A percentile compares a stretch with the other conserved stretches of the same genome.
Evolutionary conservation across 2,797 vertebrate species (phyloP).

Genomic region (Rhadinocentrus ornatus): DNA sequence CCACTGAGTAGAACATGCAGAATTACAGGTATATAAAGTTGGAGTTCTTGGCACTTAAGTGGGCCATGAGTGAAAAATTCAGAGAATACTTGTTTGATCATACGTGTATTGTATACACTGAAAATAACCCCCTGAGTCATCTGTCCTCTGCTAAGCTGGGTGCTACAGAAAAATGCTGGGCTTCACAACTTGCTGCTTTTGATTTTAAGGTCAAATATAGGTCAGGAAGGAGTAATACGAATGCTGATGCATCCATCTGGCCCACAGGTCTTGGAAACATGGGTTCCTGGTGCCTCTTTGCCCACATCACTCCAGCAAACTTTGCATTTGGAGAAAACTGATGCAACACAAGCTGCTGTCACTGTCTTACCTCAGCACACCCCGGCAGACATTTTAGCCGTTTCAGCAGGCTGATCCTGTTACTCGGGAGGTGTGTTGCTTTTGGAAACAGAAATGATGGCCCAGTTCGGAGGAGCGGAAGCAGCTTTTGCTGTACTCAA

Average conservation of each 20-base stretch:
- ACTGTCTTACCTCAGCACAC: not conserved
- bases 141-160: not conserved
- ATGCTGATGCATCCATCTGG: not conserved
- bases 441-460: not conserved
- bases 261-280: not conserved
- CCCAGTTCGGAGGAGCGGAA: not conserved
- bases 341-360: not conserved
- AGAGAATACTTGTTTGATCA: too few relatives aligned
- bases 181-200: not conserved
- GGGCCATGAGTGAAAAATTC: too few relatives aligned
- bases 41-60: too few relatives aligned
- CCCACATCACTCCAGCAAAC: not conserved
- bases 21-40: too few relatives aligned
- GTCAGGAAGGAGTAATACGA: not conserved
- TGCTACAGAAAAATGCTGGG: not conserved
- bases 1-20: too few relatives aligned
- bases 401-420: not conserved
- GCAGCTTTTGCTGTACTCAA: too few relatives aligned
- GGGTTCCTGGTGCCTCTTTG: not conserved
- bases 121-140: not conserved
- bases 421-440: not conserved
- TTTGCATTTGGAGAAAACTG: not conserved
- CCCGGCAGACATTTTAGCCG: fast-evolving
- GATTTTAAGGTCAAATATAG: not conserved
- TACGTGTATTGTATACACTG: not conserved